These are phyloP conservation scores for Lagorchestes hirsutus DNA, from an alignment of 2,797 vertebrate genomes.

Conservation along the genomic window DNA sequence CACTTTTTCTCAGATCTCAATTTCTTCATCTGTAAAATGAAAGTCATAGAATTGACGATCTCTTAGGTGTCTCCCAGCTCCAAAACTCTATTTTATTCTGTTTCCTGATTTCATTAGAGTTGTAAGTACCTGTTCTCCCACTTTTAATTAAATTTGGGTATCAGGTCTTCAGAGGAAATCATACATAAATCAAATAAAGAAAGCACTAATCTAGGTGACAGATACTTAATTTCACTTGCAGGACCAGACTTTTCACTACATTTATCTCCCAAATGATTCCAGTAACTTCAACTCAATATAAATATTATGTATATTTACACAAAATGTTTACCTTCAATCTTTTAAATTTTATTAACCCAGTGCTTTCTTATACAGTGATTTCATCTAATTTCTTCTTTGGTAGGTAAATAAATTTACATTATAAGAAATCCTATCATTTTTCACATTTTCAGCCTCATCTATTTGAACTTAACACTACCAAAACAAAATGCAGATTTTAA, in stretches of 20 bases:
- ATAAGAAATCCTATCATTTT: conserved; percentile 47
- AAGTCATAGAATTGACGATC: not conserved
- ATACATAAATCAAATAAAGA: conserved; percentile 72
- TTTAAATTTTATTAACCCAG: conserved; percentile 21
- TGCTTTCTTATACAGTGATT: conserved; percentile 28
- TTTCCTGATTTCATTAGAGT: conserved; percentile 60
- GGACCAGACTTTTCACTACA: conserved; percentile 37
- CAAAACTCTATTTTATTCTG: conserved; percentile 46
- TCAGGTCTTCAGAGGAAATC: conserved; percentile 70
- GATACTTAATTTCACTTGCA: conserved; percentile 55
- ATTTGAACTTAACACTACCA: not conserved
- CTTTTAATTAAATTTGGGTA: conserved; percentile 71
- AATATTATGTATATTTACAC: conserved; percentile 45
- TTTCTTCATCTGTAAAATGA: not conserved
- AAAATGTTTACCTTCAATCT: conserved; percentile 49
- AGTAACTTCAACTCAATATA: conserved; percentile 44
- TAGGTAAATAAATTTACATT: conserved; percentile 58
- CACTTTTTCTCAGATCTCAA: not conserved
- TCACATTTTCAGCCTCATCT: not conserved
- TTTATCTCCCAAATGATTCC: conserved; percentile 61
- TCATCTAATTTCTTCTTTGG: conserved; percentile 11
- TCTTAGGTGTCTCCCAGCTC: conserved; percentile 50
- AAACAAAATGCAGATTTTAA: not conserved
- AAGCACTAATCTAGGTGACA: conserved; percentile 35
- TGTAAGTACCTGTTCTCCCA: conserved; percentile 62